phyloP scores from a whole-genome alignment of 2,113 vertebrate genomes.

The Peromyscus polionotus region DNA sequence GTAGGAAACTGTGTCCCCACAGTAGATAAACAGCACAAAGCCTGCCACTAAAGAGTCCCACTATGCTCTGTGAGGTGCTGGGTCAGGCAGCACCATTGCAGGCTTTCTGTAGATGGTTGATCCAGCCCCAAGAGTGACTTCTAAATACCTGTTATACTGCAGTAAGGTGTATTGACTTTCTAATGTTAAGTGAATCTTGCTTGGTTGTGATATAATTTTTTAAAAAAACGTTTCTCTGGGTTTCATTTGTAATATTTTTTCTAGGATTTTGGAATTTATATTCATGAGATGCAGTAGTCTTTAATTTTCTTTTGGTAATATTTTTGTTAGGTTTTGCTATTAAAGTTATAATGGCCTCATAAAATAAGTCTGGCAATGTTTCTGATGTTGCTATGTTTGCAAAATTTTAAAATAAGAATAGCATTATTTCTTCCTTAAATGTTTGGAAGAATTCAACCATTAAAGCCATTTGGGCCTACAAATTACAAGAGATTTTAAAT shows the following conservation, averaged over 20 bases:
- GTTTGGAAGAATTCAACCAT: constrained; percentile 36
- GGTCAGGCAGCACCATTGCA: background rate
- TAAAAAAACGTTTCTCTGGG: constrained; percentile 7
- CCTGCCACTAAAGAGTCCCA: background rate
- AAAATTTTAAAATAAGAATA: constrained; percentile 32
- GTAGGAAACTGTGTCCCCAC: background rate
- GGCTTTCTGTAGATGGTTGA: background rate
- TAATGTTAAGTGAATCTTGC: constrained; percentile 35
- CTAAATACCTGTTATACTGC: background rate
- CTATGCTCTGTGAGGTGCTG: background rate
- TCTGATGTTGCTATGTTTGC: constrained; percentile 28
- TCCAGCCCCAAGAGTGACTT: background rate
- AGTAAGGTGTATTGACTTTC: constrained; percentile 39
- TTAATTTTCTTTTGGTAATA: constrained; percentile 52
- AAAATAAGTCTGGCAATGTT: constrained; percentile 14
- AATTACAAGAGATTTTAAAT: constrained; percentile 34
- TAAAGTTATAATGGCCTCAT: constrained; percentile 9
- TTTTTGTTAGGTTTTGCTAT: constrained; percentile 22
- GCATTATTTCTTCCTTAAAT: constrained; percentile 49
- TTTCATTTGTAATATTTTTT: constrained; percentile 24
- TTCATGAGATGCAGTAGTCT: constrained; percentile 18
- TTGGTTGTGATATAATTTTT: background rate
- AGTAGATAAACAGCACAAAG: background rate
- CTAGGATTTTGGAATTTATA: constrained; percentile 12
- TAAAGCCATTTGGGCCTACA: constrained; percentile 22